phyloP scores from a whole-genome alignment of 2,797 vertebrate genomes.

The Pangasius krempfi region DNA sequence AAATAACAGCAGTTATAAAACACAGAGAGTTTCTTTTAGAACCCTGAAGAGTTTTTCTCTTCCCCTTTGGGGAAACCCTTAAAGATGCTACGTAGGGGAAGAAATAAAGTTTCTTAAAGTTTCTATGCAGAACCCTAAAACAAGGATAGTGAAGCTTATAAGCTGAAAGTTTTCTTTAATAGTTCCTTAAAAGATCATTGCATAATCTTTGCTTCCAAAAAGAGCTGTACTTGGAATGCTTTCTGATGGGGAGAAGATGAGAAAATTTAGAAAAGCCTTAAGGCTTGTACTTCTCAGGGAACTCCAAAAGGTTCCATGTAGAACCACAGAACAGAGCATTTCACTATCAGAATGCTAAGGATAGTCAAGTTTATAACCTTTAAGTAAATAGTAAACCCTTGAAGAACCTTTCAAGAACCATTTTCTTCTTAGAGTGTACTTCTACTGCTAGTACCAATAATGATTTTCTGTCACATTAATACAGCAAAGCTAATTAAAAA shows the following conservation, averaged over 20 bases:
- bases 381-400: background rate
- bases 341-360: background rate
- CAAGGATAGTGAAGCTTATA: background rate
- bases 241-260: background rate
- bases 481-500: too few relatives aligned
- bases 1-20: background rate
- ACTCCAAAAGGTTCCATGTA: background rate
- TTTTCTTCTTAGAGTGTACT: background rate
- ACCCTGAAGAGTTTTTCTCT: background rate
- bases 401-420: background rate
- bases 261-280: background rate
- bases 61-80: background rate
- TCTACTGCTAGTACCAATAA: background rate
- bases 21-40: background rate
- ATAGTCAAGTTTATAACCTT: background rate
- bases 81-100: background rate
- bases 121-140: background rate
- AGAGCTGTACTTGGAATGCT: background rate
- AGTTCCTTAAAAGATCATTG: background rate
- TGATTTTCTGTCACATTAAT: too few relatives aligned
- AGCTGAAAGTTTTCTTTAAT: background rate
- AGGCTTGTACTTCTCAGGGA: background rate
- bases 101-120: background rate
- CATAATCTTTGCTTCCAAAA: background rate
- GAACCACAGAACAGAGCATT: background rate